These are phyloP conservation scores for Quadroppia sp. DNA, from an alignment of 2,888 invertebrate species.

Conservation along the genomic window DNA sequence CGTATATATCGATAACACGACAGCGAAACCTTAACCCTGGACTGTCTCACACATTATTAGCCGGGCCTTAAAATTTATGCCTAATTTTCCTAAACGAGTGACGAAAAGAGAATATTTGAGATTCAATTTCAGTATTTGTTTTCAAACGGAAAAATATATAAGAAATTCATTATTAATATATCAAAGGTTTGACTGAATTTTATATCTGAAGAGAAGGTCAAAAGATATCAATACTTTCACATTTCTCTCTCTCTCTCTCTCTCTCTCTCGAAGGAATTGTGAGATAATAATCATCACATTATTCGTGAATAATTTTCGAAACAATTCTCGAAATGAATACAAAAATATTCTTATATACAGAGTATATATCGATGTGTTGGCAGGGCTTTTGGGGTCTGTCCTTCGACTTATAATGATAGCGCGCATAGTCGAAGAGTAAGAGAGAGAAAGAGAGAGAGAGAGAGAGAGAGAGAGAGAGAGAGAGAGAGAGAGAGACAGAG, in stretches of 20 bases:
- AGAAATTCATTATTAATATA: background rate
- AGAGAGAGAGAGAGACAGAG: slow-evolving; percentile 41
- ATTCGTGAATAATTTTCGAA: background rate
- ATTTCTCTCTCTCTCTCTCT: background rate
- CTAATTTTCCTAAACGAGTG: too few relatives aligned
- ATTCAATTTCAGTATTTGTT: too few relatives aligned
- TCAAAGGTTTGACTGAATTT: background rate
- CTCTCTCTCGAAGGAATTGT: background rate
- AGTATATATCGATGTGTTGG: too few relatives aligned
- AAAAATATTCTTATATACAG: too few relatives aligned
- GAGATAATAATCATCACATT: slow-evolving; percentile 10
- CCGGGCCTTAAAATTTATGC: too few relatives aligned
- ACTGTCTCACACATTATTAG: too few relatives aligned
- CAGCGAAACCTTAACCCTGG: too few relatives aligned
- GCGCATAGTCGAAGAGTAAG: background rate
- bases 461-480: slow-evolving; percentile 38
- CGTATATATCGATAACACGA: too few relatives aligned
- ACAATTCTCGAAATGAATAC: background rate
- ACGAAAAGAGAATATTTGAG: too few relatives aligned
- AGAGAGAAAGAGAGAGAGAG: background rate
- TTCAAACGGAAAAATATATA: background rate
- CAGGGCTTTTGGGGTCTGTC: slow-evolving; percentile 6
- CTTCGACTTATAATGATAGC: background rate
- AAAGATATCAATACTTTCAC: background rate
- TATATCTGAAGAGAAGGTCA: slow-evolving; percentile 23